phyloP scores from a whole-genome alignment of 53 echinoderm and acorn worm species.

The Henricia sp. region DNA sequence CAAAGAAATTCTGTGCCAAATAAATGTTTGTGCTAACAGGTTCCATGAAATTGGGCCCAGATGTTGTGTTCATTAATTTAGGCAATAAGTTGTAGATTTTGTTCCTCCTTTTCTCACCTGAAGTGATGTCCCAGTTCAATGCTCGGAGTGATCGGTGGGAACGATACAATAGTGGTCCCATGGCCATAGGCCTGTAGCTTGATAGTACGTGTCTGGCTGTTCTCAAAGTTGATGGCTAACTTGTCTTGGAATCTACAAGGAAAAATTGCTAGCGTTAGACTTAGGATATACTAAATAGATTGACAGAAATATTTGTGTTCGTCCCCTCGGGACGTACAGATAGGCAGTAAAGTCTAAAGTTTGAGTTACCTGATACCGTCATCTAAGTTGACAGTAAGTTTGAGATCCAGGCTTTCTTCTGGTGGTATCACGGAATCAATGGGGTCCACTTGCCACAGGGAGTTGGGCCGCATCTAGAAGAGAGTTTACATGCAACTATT shows the following conservation, averaged over 20 bases:
- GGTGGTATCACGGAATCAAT: constrained; percentile 87
- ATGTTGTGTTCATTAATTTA: too few species aligned
- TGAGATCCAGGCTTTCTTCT: constrained; percentile 88
- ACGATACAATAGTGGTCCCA: constrained; percentile 89
- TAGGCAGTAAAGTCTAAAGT: background rate
- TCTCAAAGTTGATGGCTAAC: constrained; percentile 88
- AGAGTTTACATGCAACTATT: too few species aligned
- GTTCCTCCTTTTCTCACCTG: constrained; percentile 82
- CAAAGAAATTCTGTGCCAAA: too few species aligned
- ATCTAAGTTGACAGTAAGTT: constrained; percentile 89
- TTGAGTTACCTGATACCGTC: constrained; percentile 88
- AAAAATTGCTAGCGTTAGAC: background rate
- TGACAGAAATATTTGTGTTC: too few species aligned
- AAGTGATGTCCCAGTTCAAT: constrained; percentile 95
- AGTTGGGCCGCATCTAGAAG: constrained; percentile 87
- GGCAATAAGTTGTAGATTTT: too few species aligned
- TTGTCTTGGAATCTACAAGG: constrained; percentile 91
- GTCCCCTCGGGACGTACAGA: too few species aligned
- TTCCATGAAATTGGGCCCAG: too few species aligned
- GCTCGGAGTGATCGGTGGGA: constrained; percentile 85
- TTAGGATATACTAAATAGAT: too few species aligned
- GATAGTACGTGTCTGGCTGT: constrained; percentile 94
- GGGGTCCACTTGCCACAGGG: constrained; percentile 91
- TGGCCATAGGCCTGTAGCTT: constrained; percentile 92
- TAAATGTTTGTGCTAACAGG: too few species aligned